phyloP scores from a whole-genome alignment of 2,888 invertebrate species.

The Andrena fulva region DNA sequence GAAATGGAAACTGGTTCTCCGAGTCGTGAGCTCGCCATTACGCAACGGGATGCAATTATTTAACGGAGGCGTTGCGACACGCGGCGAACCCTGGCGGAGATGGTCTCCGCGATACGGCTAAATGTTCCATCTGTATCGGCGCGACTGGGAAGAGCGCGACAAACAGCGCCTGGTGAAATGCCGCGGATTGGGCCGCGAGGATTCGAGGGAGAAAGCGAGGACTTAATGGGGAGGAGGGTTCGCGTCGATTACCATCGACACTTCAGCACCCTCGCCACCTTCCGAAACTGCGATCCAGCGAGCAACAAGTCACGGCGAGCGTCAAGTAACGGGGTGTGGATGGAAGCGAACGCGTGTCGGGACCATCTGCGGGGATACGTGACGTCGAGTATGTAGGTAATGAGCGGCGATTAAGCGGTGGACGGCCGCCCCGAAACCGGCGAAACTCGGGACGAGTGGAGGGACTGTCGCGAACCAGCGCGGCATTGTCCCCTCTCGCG shows the following conservation, averaged over 20 bases:
- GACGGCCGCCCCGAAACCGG: slow-evolving; percentile 19
- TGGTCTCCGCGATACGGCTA: not conserved
- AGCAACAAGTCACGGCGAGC: slow-evolving; percentile 45
- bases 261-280: too few relatives aligned
- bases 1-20: not conserved
- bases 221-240: not conserved
- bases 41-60: slow-evolving; percentile 40
- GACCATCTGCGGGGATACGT: slow-evolving; percentile 53
- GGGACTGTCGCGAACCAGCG: slow-evolving; percentile 9
- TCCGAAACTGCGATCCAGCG: not conserved
- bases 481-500: slow-evolving; percentile 54
- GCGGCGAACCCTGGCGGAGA: not conserved
- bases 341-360: slow-evolving; percentile 7
- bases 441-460: slow-evolving; percentile 46
- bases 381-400: slow-evolving; percentile 26
- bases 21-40: not conserved
- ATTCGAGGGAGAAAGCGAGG: too few relatives aligned
- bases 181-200: too few relatives aligned
- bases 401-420: slow-evolving; percentile 38
- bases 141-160: too few relatives aligned
- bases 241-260: too few relatives aligned
- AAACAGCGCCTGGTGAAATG: too few relatives aligned
- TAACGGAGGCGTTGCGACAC: slow-evolving; percentile 8
- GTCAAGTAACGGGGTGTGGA: slow-evolving; percentile 27
- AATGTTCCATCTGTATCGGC: not conserved